Conservation (phyloP, 2,888 invertebrate species). For the Patella depressa region DNA sequence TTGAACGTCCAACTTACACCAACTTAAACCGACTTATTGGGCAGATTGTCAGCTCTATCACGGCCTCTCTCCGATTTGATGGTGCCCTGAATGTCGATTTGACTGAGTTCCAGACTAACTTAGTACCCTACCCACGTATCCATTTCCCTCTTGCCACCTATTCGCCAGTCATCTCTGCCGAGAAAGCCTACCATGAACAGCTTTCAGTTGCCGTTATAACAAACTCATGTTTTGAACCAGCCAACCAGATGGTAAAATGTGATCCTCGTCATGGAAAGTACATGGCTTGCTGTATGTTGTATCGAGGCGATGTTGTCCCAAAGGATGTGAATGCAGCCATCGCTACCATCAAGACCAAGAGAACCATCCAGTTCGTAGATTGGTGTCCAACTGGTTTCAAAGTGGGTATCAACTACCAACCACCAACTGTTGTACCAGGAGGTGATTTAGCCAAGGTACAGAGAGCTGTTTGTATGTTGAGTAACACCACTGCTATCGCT, state of each 20-base stretch:
- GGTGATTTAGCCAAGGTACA: slow-evolving; percentile 5
- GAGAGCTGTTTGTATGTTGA: slow-evolving; percentile 10
- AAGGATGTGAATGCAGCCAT: slow-evolving; percentile 2
- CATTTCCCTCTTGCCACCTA: not conserved
- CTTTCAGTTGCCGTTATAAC: slow-evolving; percentile 1
- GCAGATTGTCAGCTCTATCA: not conserved
- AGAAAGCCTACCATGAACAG: slow-evolving; percentile 6
- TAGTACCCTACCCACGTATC: not conserved
- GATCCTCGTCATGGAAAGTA: slow-evolving; percentile 5
- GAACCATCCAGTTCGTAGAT: not conserved
- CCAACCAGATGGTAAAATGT: slow-evolving; percentile 5
- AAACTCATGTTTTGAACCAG: not conserved
- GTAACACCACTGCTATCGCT: not conserved
- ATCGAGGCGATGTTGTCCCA: slow-evolving; percentile 3
- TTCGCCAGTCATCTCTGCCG: not conserved
- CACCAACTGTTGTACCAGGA: slow-evolving; percentile 11
- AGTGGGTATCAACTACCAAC: slow-evolving; percentile 8
- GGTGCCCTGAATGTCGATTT: not conserved
- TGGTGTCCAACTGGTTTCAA: slow-evolving; percentile 10
- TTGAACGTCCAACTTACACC: not conserved
- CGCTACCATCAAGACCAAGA: slow-evolving; percentile 6
- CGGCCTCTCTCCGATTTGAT: slow-evolving; percentile 3
- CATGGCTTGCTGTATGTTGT: slow-evolving; percentile 9
- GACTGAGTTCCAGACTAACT: slow-evolving; percentile 1
- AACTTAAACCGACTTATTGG: not conserved